Conservation (phyloP, 2,888 invertebrate genomes). For the Volucella inflata region DNA sequence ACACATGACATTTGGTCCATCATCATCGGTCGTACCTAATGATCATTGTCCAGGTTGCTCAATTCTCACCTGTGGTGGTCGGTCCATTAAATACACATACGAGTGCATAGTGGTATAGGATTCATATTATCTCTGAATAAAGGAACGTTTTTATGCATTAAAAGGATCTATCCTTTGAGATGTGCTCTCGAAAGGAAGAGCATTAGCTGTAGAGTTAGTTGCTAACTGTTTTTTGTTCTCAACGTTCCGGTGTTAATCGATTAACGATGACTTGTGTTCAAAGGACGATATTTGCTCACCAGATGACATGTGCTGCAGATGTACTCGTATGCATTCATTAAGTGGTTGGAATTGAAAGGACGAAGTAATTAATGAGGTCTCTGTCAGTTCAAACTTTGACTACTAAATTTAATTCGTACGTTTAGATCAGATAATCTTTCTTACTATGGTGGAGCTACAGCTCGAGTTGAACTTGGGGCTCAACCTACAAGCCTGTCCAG, state of each 20-base stretch:
- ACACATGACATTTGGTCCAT: slow-evolving; percentile 48
- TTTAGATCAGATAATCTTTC: no score
- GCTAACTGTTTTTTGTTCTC: slow-evolving; percentile 20
- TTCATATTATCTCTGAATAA: slow-evolving; percentile 19
- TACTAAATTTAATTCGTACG: no score
- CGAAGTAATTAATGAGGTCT: no score
- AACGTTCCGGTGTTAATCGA: slow-evolving; percentile 36
- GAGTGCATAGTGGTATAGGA: not conserved
- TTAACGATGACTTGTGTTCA: slow-evolving; percentile 28
- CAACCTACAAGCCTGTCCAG: no score
- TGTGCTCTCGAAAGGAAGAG: no score
- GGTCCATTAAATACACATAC: slow-evolving; percentile 5
- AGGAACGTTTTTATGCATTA: not conserved
- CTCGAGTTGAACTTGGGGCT: no score
- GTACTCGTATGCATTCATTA: not conserved
- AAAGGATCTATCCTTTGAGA: no score
- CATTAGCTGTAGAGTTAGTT: not conserved
- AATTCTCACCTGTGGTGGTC: slow-evolving; percentile 38
- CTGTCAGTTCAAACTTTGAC: no score
- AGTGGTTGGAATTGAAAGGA: no score
- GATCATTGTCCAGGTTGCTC: slow-evolving; percentile 25
- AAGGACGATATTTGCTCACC: not conserved
- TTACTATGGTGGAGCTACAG: no score
- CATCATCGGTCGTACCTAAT: slow-evolving; percentile 7
- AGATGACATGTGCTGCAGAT: slow-evolving; percentile 39